phyloP scores from a whole-genome alignment of 1,140 invertebrate species.

The Ctenoplectra terminalis region DNA sequence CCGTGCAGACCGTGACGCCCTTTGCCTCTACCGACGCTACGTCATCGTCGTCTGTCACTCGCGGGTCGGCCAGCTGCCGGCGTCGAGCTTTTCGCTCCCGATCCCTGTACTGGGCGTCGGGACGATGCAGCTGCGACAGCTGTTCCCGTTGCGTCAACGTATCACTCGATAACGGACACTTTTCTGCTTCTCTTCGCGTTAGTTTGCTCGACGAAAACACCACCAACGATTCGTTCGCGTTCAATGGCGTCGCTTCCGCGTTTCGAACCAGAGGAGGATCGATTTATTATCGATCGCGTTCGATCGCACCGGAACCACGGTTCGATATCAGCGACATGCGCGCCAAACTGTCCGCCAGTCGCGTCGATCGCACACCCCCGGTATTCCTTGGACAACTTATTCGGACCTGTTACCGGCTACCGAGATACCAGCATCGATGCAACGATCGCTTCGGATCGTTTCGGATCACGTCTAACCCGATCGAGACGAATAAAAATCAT shows the following conservation, averaged over 20 bases:
- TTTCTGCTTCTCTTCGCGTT: slow-evolving; percentile 7
- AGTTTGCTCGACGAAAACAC: not conserved
- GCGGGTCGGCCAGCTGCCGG: slow-evolving; percentile 62
- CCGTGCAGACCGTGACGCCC: slow-evolving; percentile 78
- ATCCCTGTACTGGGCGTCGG: slow-evolving; percentile 36
- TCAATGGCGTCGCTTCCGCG: no score
- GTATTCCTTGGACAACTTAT: not conserved
- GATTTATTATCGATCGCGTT: not conserved
- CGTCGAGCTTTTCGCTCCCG: slow-evolving; percentile 54
- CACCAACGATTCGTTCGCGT: no score
- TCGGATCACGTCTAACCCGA: not conserved
- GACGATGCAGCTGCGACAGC: slow-evolving; percentile 64
- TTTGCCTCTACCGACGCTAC: slow-evolving; percentile 71
- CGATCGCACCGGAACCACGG: no score
- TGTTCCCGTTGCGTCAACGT: slow-evolving; percentile 52
- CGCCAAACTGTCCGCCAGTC: not conserved
- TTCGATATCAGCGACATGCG: not conserved
- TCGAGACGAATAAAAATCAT: not conserved
- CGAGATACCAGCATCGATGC: not conserved
- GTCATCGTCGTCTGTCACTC: slow-evolving; percentile 73
- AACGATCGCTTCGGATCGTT: not conserved
- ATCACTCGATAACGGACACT: slow-evolving; percentile 36
- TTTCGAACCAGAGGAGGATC: no score
- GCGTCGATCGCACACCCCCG: not conserved
- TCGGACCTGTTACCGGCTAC: not conserved